phyloP scores from a whole-genome alignment of 1,140 invertebrate genomes.

The Oryzaephilus surinamensis region DNA sequence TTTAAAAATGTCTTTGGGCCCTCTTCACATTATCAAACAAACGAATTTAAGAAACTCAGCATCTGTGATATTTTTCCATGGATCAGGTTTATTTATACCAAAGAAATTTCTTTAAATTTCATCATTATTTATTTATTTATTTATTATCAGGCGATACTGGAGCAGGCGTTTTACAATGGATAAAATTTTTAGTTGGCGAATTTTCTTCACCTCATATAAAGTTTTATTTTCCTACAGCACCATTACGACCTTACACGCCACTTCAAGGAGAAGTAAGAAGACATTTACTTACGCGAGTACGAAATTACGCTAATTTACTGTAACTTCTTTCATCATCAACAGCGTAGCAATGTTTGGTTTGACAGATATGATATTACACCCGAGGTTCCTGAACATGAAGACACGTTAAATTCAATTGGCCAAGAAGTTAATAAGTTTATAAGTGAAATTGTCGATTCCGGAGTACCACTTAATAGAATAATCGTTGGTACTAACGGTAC shows the following conservation, averaged over 20 bases:
- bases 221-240: slow-evolving; percentile 60
- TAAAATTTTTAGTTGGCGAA: slow-evolving; percentile 47
- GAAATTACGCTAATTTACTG: slow-evolving; percentile 1
- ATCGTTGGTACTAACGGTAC: slow-evolving; percentile 45
- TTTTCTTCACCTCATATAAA: slow-evolving; percentile 57
- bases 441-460: slow-evolving; percentile 47
- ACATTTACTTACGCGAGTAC: background rate
- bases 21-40: slow-evolving; percentile 30
- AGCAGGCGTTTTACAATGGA: slow-evolving; percentile 49
- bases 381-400: slow-evolving; percentile 45
- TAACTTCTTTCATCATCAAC: background rate
- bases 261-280: slow-evolving; percentile 43
- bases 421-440: slow-evolving; percentile 47
- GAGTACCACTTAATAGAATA: slow-evolving; percentile 53
- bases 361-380: slow-evolving; percentile 49
- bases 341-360: slow-evolving; percentile 58
- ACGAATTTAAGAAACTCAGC: slow-evolving; percentile 37
- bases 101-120: slow-evolving; percentile 6
- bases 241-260: slow-evolving; percentile 53
- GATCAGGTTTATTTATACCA: slow-evolving; percentile 41
- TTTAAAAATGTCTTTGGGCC: slow-evolving; percentile 15
- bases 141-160: slow-evolving; percentile 49
- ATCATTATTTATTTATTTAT: slow-evolving; percentile 12
- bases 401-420: slow-evolving; percentile 48
- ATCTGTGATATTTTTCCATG: slow-evolving; percentile 50